These are phyloP conservation scores for Myodes glareolus DNA, from an alignment of 2,113 vertebrate species.

Conservation along the genomic window DNA sequence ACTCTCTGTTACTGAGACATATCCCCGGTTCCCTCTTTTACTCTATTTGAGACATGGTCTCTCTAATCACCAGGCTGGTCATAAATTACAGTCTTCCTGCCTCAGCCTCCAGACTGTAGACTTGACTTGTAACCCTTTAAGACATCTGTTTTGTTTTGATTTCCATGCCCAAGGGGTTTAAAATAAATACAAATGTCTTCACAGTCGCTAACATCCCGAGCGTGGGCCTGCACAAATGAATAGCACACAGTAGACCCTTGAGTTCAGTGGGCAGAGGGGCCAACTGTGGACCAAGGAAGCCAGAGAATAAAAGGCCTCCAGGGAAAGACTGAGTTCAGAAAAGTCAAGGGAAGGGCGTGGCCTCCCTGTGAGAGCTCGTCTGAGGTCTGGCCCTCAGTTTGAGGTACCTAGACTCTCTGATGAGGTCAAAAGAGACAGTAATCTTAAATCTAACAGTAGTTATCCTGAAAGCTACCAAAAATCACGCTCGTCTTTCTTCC, in stretches of 20 bases:
- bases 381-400: background rate
- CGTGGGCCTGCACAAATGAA: background rate
- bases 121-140: background rate
- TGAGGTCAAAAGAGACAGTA: background rate
- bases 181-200: background rate
- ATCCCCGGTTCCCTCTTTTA: background rate
- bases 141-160: background rate
- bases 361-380: background rate
- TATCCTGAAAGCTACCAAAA: constrained; percentile 6
- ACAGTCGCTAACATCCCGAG: background rate
- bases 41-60: background rate
- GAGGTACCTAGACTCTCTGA: background rate
- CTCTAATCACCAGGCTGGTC: background rate
- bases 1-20: background rate
- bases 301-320: background rate
- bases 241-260: background rate
- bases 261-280: background rate
- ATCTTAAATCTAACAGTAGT: background rate
- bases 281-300: background rate
- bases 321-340: background rate
- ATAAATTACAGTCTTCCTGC: background rate
- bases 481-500: background rate
- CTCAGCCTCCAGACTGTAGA: background rate
- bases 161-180: background rate
- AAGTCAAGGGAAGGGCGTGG: background rate